These are phyloP conservation scores for Cliona cf. orientalis DNA, from an alignment of 37 sponge, comb jelly and placozoan species.

Conservation along the genomic window DNA sequence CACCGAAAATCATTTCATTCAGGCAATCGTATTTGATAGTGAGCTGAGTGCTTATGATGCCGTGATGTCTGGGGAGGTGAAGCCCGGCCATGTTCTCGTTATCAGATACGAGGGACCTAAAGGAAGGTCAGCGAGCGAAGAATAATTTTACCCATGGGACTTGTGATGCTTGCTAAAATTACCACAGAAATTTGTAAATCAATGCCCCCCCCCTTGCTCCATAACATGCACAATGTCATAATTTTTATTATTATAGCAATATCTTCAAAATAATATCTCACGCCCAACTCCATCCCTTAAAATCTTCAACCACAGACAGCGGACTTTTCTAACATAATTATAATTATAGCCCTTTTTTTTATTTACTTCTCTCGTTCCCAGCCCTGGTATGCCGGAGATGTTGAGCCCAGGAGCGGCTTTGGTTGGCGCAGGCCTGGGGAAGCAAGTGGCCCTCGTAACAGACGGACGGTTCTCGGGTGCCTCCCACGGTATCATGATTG, in stretches of 20 bases:
- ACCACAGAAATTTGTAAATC: too few species aligned
- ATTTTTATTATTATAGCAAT: too few species aligned
- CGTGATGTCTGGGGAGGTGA: constrained; percentile 66
- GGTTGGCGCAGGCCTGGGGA: constrained; percentile 75
- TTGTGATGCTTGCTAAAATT: too few species aligned
- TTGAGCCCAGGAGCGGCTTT: constrained; percentile 79
- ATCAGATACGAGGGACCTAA: constrained; percentile 82
- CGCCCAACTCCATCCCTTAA: too few species aligned
- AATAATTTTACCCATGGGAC: too few species aligned
- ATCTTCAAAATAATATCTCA: too few species aligned
- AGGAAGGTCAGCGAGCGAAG: constrained; percentile 54
- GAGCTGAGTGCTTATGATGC: constrained; percentile 67
- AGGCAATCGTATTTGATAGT: constrained; percentile 82
- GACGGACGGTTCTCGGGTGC: constrained; percentile 84
- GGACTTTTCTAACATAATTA: too few species aligned
- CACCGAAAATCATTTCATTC: background rate
- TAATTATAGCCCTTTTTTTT: too few species aligned
- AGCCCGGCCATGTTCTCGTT: constrained; percentile 70
- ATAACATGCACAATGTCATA: too few species aligned
- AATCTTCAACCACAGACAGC: too few species aligned
- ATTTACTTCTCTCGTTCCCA: background rate
- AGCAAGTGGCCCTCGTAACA: constrained; percentile 66
- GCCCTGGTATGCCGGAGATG: constrained; percentile 90
- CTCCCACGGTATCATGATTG: constrained; percentile 78
- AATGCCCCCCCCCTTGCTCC: too few species aligned